Evolutionary conservation across 2,888 invertebrate genomes (phyloP).

Genomic region (Tetragonisca angustula): DNA sequence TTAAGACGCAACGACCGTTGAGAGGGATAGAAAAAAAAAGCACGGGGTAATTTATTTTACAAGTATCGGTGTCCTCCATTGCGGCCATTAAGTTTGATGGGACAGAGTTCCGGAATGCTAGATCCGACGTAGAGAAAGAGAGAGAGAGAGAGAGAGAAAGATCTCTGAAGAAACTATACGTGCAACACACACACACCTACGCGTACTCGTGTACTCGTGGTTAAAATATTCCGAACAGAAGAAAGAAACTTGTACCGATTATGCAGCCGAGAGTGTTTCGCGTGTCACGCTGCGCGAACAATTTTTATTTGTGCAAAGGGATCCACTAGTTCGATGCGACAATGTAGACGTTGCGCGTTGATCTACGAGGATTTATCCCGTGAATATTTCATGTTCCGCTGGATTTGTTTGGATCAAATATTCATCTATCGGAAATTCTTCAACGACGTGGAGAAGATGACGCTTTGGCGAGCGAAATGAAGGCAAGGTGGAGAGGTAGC

Average conservation of each 20-base stretch:
- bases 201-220: not conserved
- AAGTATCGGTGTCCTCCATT: constrained; percentile 64
- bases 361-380: not conserved
- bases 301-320: not conserved
- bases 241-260: constrained; percentile 6
- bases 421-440: not conserved
- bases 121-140: constrained; percentile 21
- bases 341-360: not conserved
- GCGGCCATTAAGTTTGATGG: constrained; percentile 69
- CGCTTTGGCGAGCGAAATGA: not conserved
- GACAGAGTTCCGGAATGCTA: constrained; percentile 54
- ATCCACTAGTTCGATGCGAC: not conserved
- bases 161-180: constrained; percentile 12
- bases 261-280: constrained; percentile 13
- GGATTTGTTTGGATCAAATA: constrained; percentile 2
- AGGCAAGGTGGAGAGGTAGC: not conserved
- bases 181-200: too few relatives aligned
- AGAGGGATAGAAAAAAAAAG: constrained; percentile 17
- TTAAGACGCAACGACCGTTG: constrained; percentile 49
- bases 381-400: not conserved
- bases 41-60: constrained; percentile 67
- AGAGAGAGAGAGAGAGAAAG: too few relatives aligned
- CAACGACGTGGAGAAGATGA: not conserved
- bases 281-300: constrained; percentile 13
- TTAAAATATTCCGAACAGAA: constrained; percentile 13